phyloP scores from a whole-genome alignment of 2,888 invertebrate species.

The Drosophila pullipes region DNA sequence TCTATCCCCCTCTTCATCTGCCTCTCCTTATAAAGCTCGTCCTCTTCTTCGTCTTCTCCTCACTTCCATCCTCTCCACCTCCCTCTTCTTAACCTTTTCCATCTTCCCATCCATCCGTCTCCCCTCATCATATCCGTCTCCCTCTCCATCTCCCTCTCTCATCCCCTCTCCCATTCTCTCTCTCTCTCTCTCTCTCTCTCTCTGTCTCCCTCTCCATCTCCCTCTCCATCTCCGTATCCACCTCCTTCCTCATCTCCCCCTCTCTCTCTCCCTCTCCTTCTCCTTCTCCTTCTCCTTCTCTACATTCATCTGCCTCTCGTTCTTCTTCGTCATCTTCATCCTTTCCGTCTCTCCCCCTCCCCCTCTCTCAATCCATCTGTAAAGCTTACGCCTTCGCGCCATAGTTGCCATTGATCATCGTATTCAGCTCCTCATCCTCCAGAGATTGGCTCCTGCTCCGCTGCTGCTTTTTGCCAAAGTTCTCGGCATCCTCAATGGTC shows the following conservation, averaged over 20 bases:
- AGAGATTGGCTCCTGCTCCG: neutral
- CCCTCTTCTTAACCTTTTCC: neutral
- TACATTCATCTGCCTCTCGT: neutral
- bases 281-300: no score
- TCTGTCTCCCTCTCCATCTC: neutral
- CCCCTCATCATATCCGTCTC: neutral
- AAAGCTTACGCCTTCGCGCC: slow-evolving; percentile 5
- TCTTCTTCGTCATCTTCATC: neutral
- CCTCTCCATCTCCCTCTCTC: neutral
- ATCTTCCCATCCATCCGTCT: neutral
- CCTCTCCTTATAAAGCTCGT: no score
- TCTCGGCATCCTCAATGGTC: slow-evolving; percentile 92
- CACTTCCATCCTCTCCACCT: no score
- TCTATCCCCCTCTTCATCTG: neutral
- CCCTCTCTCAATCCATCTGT: neutral
- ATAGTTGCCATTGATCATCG: slow-evolving; percentile 63
- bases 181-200: neutral
- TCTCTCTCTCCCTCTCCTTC: neutral
- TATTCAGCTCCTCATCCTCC: slow-evolving; percentile 63
- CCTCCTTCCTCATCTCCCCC: neutral
- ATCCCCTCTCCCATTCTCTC: neutral
- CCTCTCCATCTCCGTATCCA: neutral
- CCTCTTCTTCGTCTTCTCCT: no score
- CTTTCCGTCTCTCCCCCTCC: neutral
- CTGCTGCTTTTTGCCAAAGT: slow-evolving; percentile 86